Conservation (phyloP, 2,888 invertebrate species). For the Scaptodrosophila latifasciaeformis region DNA sequence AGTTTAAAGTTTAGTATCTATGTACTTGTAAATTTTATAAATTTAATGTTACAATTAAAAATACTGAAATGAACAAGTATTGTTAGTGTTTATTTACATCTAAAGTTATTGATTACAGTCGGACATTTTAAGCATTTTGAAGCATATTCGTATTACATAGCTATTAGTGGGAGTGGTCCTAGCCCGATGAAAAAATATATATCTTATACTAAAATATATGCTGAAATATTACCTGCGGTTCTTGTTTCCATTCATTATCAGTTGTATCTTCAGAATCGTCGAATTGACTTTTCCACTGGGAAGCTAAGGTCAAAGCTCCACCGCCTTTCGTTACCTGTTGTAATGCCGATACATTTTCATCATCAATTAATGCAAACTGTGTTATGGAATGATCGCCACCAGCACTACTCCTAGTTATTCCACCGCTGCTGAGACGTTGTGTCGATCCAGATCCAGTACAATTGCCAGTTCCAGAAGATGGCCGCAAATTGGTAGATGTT, state of each 20-base stretch:
- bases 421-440: constrained; percentile 36
- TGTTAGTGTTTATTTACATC: too few species aligned
- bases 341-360: constrained; percentile 91
- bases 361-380: constrained; percentile 94
- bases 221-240: constrained; percentile 76
- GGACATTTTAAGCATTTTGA: constrained; percentile 55
- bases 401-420: constrained; percentile 74
- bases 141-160: too few species aligned
- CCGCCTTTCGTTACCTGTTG: constrained; percentile 93
- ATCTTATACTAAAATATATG: too few species aligned
- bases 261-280: constrained; percentile 96
- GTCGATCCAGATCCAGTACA: constrained; percentile 40
- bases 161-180: too few species aligned
- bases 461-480: constrained; percentile 45
- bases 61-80: too few species aligned
- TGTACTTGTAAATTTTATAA: constrained; percentile 1
- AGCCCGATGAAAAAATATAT: too few species aligned
- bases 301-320: constrained; percentile 91
- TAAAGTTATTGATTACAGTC: constrained; percentile 11
- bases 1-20: not conserved
- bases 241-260: constrained; percentile 95
- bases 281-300: constrained; percentile 97
- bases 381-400: constrained; percentile 87
- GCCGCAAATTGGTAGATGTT: constrained; percentile 69
- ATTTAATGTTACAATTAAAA: constrained; percentile 3